phyloP scores from a whole-genome alignment of 2,888 invertebrate genomes.

The Thalpophila matura region DNA sequence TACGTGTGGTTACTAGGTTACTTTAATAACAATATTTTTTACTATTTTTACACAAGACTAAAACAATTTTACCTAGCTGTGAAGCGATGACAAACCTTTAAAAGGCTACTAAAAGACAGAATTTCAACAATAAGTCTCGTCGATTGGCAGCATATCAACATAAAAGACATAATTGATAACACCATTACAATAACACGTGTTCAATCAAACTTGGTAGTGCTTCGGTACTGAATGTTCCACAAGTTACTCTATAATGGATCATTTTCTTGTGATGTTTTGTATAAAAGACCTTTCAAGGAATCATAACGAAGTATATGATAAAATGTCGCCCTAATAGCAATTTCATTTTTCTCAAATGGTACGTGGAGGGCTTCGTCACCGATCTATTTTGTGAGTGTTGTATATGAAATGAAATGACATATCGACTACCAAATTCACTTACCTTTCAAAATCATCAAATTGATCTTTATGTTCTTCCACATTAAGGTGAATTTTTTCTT shows the following conservation, averaged over 20 bases:
- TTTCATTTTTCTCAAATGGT: slow-evolving; percentile 89
- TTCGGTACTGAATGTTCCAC: neutral
- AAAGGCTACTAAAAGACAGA: slow-evolving; percentile 12
- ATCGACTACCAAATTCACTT: slow-evolving; percentile 68
- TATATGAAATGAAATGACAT: slow-evolving; percentile 89
- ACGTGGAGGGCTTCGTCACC: slow-evolving; percentile 83
- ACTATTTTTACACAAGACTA: no score
- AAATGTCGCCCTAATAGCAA: slow-evolving; percentile 84
- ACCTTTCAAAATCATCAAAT: slow-evolving; percentile 10
- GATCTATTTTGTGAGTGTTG: slow-evolving; percentile 88
- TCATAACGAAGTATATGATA: slow-evolving; percentile 76
- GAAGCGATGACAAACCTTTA: neutral
- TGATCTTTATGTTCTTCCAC: slow-evolving; percentile 35
- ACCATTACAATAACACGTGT: slow-evolving; percentile 6
- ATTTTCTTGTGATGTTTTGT: slow-evolving; percentile 49
- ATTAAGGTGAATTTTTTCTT: slow-evolving; percentile 49
- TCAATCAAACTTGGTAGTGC: slow-evolving; percentile 5
- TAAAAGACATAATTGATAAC: neutral
- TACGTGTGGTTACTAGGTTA: no score
- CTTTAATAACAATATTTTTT: no score
- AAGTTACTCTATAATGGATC: slow-evolving; percentile 19
- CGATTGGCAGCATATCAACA: neutral
- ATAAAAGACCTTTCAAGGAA: slow-evolving; percentile 72
- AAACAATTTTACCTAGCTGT: no score
- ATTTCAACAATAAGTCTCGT: no score